phyloP scores from a whole-genome alignment of 2,797 vertebrate genomes.

The Gephyroberyx darwinii region DNA sequence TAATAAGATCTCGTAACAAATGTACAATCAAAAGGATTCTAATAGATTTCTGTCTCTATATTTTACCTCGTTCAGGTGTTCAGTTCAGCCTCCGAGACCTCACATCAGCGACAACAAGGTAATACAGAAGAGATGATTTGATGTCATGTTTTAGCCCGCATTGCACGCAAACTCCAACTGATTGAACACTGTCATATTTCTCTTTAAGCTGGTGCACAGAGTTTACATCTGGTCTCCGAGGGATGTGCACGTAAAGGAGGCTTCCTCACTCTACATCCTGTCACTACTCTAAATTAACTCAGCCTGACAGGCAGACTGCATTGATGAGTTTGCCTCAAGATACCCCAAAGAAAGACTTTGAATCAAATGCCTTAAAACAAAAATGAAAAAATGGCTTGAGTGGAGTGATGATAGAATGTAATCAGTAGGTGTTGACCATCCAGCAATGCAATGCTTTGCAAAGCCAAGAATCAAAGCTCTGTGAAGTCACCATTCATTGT shows the following conservation, averaged over 20 bases:
- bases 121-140: background rate
- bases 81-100: background rate
- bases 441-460: slow-evolving; percentile 29
- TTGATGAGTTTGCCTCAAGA: slow-evolving; percentile 18
- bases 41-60: no score
- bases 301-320: slow-evolving; percentile 44
- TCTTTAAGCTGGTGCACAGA: background rate
- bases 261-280: background rate
- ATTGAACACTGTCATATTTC: background rate
- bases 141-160: background rate
- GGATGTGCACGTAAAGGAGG: background rate
- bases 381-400: slow-evolving; percentile 11
- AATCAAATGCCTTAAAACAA: slow-evolving; percentile 7
- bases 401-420: slow-evolving; percentile 18
- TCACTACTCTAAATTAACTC: slow-evolving; percentile 39
- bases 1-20: no score
- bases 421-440: slow-evolving; percentile 42
- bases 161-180: background rate
- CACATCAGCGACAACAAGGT: no score
- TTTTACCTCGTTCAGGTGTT: no score
- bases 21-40: no score
- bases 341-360: background rate
- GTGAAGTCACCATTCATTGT: slow-evolving; percentile 56
- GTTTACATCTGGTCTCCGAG: background rate
- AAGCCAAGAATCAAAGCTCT: slow-evolving; percentile 51